A percentile compares a stretch with the other conserved stretches of the same genome.
Evolutionary conservation across 2,888 invertebrate species (phyloP).

Genomic region (Thera obeliscata): DNA sequence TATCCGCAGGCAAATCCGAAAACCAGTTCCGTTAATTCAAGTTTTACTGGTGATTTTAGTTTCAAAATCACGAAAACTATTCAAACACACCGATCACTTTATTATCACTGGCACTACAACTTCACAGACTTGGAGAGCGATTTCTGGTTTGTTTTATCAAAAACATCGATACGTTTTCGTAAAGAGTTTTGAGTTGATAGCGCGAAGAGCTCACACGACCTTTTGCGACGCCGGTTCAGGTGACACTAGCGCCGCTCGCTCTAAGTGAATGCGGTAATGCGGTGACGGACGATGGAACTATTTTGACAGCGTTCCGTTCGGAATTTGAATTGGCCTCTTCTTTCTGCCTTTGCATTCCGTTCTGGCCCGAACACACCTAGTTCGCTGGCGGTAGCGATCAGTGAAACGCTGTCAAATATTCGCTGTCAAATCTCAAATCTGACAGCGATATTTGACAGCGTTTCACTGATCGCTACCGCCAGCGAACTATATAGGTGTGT

Average conservation of each 20-base stretch:
- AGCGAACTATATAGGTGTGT: too few species aligned
- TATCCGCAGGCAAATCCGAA: conserved; percentile 66
- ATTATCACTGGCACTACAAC: conserved; percentile 59
- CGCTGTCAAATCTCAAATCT: too few species aligned
- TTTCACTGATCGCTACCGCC: too few species aligned
- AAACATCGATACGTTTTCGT: conserved; percentile 68
- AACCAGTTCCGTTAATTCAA: conserved; percentile 69
- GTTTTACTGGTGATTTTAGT: conserved; percentile 72
- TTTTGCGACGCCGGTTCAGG: conserved; percentile 28
- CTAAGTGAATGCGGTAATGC: conserved; percentile 18
- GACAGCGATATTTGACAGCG: too few species aligned
- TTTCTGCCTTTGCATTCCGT: too few species aligned
- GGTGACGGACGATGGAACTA: conserved; percentile 31
- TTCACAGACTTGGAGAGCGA: conserved; percentile 62
- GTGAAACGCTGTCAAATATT: too few species aligned
- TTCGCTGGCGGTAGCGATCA: too few species aligned
- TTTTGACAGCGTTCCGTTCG: conserved; percentile 15
- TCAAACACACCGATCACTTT: conserved; percentile 57
- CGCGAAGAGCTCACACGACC: conserved; percentile 31
- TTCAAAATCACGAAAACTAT: conserved; percentile 71
- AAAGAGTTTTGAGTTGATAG: conserved; percentile 61
- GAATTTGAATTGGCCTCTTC: conserved; percentile 33
- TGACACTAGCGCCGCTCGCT: conserved; percentile 44
- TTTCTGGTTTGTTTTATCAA: conserved; percentile 52
- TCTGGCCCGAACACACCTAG: too few species aligned